Evolutionary conservation across 2,113 vertebrate species (phyloP).

Genomic region (Toxotes chatareus): DNA sequence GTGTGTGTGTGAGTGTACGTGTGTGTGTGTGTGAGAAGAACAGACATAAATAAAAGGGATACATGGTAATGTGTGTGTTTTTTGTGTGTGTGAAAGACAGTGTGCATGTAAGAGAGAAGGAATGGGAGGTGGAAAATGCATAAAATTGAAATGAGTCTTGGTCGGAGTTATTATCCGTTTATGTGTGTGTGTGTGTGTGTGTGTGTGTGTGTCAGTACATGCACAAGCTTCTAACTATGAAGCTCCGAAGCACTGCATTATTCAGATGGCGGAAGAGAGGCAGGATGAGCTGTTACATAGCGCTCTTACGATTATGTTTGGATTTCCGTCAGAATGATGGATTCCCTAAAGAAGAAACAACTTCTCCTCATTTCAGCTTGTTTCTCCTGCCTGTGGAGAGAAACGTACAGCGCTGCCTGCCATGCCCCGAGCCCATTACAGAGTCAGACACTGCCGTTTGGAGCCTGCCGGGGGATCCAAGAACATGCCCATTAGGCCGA

Average conservation of each 20-base stretch:
- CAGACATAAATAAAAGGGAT: not conserved
- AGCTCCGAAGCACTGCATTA: constrained; percentile 41
- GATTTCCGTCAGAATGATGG: constrained; percentile 56
- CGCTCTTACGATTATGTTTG: constrained; percentile 42
- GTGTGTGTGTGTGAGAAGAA: not conserved
- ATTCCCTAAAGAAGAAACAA: constrained; percentile 26
- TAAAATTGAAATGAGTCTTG: not conserved
- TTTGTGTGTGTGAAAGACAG: not conserved
- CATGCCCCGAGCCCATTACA: constrained; percentile 24
- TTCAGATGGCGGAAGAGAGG: constrained; percentile 23
- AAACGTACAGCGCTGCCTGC: not conserved
- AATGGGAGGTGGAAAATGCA: not conserved
- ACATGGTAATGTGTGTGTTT: not conserved
- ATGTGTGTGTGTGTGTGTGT: constrained; percentile 11
- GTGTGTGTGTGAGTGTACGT: constrained; percentile 6
- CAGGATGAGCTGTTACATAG: constrained; percentile 8
- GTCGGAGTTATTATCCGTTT: constrained; percentile 15
- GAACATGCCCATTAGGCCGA: constrained; percentile 3
- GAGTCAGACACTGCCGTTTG: constrained; percentile 12
- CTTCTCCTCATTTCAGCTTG: constrained; percentile 31
- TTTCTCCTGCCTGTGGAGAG: constrained; percentile 9
- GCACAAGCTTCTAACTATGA: not conserved
- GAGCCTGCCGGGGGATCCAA: constrained; percentile 5
- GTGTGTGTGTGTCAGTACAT: not conserved
- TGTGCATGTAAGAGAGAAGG: not conserved